Base-by-base conservation (phyloP, 37 sponge, comb jelly and placozoan species). In the Tethya wilhelma region DNA sequence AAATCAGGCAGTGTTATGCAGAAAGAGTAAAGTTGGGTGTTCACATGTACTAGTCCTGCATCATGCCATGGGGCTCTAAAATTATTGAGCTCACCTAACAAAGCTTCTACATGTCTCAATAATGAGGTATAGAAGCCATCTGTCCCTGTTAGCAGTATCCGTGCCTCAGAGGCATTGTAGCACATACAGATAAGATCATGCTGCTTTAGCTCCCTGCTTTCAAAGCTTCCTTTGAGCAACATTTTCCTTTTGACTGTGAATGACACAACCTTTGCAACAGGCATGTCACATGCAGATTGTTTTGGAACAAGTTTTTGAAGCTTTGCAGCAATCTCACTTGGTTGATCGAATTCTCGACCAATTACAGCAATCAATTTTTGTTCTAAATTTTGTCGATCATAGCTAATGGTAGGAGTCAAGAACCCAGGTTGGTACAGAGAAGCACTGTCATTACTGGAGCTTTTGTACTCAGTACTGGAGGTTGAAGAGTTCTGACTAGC, bases 131-230 rank as follows among this genome's bases (percentile, higher is more conserved):
- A 96, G 79, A 83, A 96, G 0, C 96, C 96, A 60, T 93, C 96
- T 25, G 19, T 31, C 1, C 94, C 90, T 9, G 97, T 96, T 37
- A 96, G 72, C 41, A 96, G 69, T 11, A 96, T 87, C 66, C 97
- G 71, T 38, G 97, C 94, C 80, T 96, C 97, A 20, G 97, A 90
- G 17, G 97, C 94, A 73, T 96, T 96, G 85, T 96, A 96, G 44
- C 97, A 96, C 78, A 96, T 59, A 37, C 87, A 72, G 44, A 96
- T 67, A 4, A 90, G 69, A 63, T 90, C 91, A 74, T 89, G 87
- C 12, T 85, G 77, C 38, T 40, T 40, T 53, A 89, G 64, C 33
- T 93, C 92, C 55, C 46, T 31, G 26, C 57, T 78, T 20, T 71
- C 68, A 77, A 90, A 93, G 25, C 43, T 80, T 37, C 87, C 84